Percentiles rank a stretch among this genome's conserved stretches.
Evolutionary conservation across 2,888 invertebrate species (phyloP).

Genomic region (Tipula vernalis): DNA sequence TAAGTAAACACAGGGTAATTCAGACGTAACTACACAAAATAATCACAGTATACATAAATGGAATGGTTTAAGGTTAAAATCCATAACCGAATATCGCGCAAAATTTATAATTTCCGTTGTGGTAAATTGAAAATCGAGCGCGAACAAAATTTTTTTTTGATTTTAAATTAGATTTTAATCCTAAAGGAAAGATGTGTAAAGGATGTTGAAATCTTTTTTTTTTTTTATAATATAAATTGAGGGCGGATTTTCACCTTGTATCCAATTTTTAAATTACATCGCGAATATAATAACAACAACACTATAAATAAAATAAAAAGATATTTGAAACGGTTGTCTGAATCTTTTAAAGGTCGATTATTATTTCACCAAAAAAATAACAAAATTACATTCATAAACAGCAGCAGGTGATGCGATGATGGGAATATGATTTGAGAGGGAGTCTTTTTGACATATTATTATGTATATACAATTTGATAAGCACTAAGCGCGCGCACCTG

Average conservation of each 20-base stretch:
- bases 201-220: not conserved
- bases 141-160: not conserved
- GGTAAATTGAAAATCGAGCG: not conserved
- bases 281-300: not conserved
- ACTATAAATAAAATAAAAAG: not conserved
- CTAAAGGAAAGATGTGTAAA: not conserved
- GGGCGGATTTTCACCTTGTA: not conserved
- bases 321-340: not conserved
- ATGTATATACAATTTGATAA: not conserved
- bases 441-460: not conserved
- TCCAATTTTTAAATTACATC: not conserved
- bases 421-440: not conserved
- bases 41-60: no score
- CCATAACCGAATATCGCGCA: no score
- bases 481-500: not conserved
- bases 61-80: no score
- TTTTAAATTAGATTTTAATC: not conserved
- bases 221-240: not conserved
- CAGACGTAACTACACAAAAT: no score
- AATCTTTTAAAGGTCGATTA: not conserved
- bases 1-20: no score
- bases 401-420: not conserved
- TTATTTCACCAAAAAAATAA: not conserved
- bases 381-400: not conserved
- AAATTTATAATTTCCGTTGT: not conserved